Evolutionary conservation across 1,140 invertebrate species (phyloP), one percentile per base, ranked within the genome.

Genomic region (Brachionus rubens): DNA sequence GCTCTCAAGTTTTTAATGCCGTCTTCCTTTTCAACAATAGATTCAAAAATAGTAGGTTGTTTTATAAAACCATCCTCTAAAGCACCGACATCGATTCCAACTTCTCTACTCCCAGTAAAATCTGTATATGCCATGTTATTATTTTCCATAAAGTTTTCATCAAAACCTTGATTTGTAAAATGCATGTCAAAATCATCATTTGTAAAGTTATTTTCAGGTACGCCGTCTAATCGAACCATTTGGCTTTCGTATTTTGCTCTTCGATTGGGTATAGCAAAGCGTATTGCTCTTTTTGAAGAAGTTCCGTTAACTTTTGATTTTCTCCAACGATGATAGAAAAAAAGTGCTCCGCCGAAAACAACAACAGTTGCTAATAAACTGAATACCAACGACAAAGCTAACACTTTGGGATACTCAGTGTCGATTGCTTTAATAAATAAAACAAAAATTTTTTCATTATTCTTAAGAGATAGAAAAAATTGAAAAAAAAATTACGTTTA

Each of bases 31-130:
- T 65, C 59, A 24, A 19, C 26, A 14, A 43, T 41, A n/a, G 40
- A 12, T 40, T 59, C 54, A n/a, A 59, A 9, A 4, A 40, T 59
- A 30, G 19, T 33, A 0, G 54, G 54, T 12, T 59, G 54, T 36
- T 59, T 59, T 36, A 16, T 1, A 12, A 33, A 40, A 16, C 9
- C 36, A 36, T 21, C 54, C 16, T 59, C 54, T 12, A 59, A 19
- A 0, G 54, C 41, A 1, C 59, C 68, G 7, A 72, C 47, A 21
- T 72, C 68, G 10, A 72, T 72, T 7, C 68, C 68, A 9, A 72
- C 46, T 40, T 72, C 68, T 12, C 68, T 9, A 54, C 68, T 72
- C 24, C 68, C 68, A 0, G 68, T 72, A 54, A 72, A 72, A 48
- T 72, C 68, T 9, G 68, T 72, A 19, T 50, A 72, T 36, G 30